phyloP scores from a whole-genome alignment of 64 coral and sea anemone genomes.

The Acropora tenuis region DNA sequence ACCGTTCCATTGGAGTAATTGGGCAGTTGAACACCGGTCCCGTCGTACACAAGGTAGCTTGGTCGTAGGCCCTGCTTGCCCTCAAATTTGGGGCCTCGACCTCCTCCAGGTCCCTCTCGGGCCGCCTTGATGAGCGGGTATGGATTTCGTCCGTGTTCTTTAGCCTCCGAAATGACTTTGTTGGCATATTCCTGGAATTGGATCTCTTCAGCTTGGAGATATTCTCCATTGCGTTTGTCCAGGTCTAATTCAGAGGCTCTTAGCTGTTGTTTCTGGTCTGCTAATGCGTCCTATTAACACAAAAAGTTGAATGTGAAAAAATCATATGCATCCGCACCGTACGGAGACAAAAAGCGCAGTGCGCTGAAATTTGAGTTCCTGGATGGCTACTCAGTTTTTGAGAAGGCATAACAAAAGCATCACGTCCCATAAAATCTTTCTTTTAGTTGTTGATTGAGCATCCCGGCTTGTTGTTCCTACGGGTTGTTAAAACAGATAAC shows the following conservation, averaged over 20 bases:
- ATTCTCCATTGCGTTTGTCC: constrained; percentile 68
- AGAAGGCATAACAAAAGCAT: too few species aligned
- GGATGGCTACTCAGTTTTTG: too few species aligned
- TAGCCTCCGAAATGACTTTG: constrained; percentile 79
- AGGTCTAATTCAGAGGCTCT: constrained; percentile 51
- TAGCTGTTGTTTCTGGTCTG: constrained; percentile 40
- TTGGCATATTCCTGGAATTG: constrained; percentile 96
- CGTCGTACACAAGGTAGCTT: constrained; percentile 92
- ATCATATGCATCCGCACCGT: too few species aligned
- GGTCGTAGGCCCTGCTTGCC: constrained; percentile 90
- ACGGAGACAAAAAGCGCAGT: too few species aligned
- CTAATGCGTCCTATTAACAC: constrained; percentile 44
- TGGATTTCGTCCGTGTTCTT: constrained; percentile 77
- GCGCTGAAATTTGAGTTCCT: too few species aligned
- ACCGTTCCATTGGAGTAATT: constrained; percentile 89
- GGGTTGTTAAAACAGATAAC: too few species aligned
- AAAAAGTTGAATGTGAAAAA: neutral
- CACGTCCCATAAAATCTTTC: too few species aligned
- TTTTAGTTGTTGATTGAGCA: too few species aligned
- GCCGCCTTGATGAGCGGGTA: constrained; percentile 97
- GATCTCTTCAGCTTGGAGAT: constrained; percentile 69
- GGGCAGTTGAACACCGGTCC: constrained; percentile 89
- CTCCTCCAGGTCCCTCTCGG: constrained; percentile 88
- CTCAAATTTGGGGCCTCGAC: constrained; percentile 85
- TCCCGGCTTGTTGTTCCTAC: too few species aligned